These are phyloP conservation scores for Pycnonotus jocosus DNA, from an alignment of 2,113 vertebrate species.

Conservation along the genomic window DNA sequence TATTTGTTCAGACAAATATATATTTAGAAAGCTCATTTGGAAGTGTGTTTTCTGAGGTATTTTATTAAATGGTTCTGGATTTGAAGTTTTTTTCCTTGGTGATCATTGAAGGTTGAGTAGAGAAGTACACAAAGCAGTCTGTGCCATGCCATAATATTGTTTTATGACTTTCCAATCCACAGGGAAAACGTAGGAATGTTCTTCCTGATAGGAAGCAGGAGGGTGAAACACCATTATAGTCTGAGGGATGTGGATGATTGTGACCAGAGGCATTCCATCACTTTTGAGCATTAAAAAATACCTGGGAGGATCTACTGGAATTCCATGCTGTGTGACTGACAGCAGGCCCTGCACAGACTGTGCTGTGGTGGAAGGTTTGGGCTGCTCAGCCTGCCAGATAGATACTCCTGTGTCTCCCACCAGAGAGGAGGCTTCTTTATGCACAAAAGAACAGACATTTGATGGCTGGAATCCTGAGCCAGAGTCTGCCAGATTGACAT, in stretches of 20 bases:
- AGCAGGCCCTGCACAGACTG: not conserved
- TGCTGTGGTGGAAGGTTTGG: not conserved
- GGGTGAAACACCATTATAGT: rapidly evolving
- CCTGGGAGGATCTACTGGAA: not conserved
- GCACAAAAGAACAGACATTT: not conserved
- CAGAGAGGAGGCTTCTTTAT: not conserved
- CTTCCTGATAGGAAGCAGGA: not conserved
- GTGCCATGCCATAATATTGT: not conserved
- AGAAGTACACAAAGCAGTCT: not conserved
- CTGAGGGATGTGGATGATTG: not conserved
- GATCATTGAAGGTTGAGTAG: not conserved
- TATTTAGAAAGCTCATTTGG: not conserved
- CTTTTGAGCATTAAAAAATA: not conserved
- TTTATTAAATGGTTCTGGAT: not conserved
- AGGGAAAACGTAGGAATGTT: not conserved
- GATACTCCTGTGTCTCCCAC: not conserved
- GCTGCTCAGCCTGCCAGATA: not conserved
- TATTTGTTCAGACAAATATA: not conserved
- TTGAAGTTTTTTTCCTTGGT: not conserved
- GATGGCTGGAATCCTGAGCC: not conserved
- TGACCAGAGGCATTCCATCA: not conserved
- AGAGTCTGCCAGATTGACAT: not conserved
- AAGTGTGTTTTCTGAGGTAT: not conserved
- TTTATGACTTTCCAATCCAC: not conserved
- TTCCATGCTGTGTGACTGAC: not conserved